Evolutionary conservation across 2,888 invertebrate genomes (phyloP), one percentile per base, ranked within the genome.

Genomic region (Acrocyrtus sp.): DNA sequence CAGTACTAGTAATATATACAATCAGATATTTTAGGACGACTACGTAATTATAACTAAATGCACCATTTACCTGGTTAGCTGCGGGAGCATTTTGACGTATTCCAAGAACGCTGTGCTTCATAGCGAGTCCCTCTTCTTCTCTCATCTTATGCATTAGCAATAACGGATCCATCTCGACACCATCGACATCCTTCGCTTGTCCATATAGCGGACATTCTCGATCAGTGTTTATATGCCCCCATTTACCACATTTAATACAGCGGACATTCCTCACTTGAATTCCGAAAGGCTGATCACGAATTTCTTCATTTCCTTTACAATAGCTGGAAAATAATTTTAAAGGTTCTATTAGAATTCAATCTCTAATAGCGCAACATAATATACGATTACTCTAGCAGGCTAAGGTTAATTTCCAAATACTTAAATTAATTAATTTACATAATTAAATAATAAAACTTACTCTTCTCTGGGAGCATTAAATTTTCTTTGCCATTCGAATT

Each of bases 401-500:
- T 39, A 43, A 8, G 41, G 19, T 21, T 41, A 43, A 19, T 53
- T 10, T 10, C 19, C 8, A 22, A 17, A 22, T 15, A 53, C 10
- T 6, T 5, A 5, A 24, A 4, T 51, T 24, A 51, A 2, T 27
- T 27, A 24, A 27, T 6, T 6, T 15, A 24, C 29, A 27, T 27
- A 24, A 54, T 27, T 27, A 2, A 27, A n/a, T 1, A 15, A n/a
- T n/a, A 6, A 34, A 47, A 83, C 85, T 84, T 84, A 88, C 87
- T 88, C 96, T 86, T 99, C 99, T 84, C 99, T 88, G 0, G 99
- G 99, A 4, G 99, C 99, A 87, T 98, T 98, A 83, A 96, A 99
- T 84, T 98, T 98, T 51, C 99, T 88, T 85, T 99, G 99, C 99
- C 99, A 99, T 84, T 99, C 99, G 86, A 99, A 99, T 85, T 98